Evolutionary conservation across 2,888 invertebrate species (phyloP).

Genomic region (Drosophila tanythrix): DNA sequence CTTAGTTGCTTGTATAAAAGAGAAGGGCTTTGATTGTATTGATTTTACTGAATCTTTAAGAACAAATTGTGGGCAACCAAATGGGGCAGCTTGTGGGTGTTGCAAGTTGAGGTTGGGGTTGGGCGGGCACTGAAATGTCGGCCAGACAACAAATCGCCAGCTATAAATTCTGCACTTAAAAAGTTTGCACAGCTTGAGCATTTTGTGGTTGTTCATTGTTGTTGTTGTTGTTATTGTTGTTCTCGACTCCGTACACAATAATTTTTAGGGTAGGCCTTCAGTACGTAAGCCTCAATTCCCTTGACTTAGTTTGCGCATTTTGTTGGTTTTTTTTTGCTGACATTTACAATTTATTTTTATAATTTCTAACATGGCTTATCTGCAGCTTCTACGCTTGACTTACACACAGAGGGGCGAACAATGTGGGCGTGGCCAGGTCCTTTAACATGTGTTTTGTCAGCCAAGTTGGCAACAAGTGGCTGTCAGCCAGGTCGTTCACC

Average conservation of each 20-base stretch:
- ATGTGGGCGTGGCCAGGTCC: conserved; percentile 26
- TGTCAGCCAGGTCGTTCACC: conserved; percentile 34
- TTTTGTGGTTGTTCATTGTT: conserved; percentile 27
- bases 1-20: conserved; percentile 2
- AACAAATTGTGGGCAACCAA: conserved; percentile 50
- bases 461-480: conserved; percentile 64
- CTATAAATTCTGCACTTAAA: conserved; percentile 79
- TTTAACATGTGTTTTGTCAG: conserved; percentile 43
- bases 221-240: conserved; percentile 9
- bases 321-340: conserved; percentile 10
- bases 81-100: conserved; percentile 23
- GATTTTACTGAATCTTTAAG: conserved; percentile 73
- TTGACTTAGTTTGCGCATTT: background rate
- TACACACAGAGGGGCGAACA: conserved; percentile 13
- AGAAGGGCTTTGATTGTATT: conserved; percentile 52
- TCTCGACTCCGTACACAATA: conserved; percentile 39
- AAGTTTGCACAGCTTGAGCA: conserved; percentile 69
- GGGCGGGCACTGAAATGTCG: conserved; percentile 23
- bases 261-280: conserved; percentile 33
- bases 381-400: conserved; percentile 29
- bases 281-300: background rate
- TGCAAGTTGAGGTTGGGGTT: background rate
- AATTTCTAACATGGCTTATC: conserved; percentile 41
- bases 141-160: conserved; percentile 76
- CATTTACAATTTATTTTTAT: conserved; percentile 39